Conservation (phyloP, 2,113 vertebrate genomes). For the Nesogale talazaci region DNA sequence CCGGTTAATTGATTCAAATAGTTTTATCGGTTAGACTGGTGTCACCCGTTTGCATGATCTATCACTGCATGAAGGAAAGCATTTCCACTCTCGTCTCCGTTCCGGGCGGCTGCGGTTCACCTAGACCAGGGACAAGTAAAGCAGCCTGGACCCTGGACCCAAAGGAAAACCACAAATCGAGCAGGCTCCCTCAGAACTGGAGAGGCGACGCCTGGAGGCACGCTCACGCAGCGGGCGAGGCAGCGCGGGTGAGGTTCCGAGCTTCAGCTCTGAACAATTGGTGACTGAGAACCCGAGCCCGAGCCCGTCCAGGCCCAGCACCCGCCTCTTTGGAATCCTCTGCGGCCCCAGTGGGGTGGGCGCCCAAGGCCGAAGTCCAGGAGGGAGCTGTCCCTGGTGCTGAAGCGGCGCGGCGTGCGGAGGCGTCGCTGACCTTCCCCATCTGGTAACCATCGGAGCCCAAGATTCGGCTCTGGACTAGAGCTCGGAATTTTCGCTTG, state of each 20-base stretch:
- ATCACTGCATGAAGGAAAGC: slow-evolving; percentile 77
- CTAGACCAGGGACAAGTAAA: slow-evolving; percentile 75
- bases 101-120: slow-evolving; percentile 73
- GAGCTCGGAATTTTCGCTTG: background rate
- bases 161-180: slow-evolving; percentile 82
- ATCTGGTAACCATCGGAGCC: background rate
- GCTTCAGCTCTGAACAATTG: background rate
- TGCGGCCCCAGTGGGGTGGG: fast-evolving
- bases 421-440: background rate
- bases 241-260: background rate
- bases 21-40: slow-evolving; percentile 88
- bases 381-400: slow-evolving; percentile 73
- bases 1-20: slow-evolving; percentile 89
- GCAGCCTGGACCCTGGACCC: slow-evolving; percentile 69
- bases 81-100: slow-evolving; percentile 78
- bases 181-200: slow-evolving; percentile 40
- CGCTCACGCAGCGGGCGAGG: background rate
- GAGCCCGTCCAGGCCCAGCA: background rate
- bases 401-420: background rate
- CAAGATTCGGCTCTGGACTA: background rate
- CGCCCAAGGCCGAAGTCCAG: background rate
- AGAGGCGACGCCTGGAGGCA: slow-evolving; percentile 36
- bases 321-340: background rate
- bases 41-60: slow-evolving; percentile 85
- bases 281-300: slow-evolving; percentile 8